These are phyloP conservation scores for Stercorarius parasiticus DNA, from an alignment of 2,113 vertebrate species.

Conservation along the genomic window DNA sequence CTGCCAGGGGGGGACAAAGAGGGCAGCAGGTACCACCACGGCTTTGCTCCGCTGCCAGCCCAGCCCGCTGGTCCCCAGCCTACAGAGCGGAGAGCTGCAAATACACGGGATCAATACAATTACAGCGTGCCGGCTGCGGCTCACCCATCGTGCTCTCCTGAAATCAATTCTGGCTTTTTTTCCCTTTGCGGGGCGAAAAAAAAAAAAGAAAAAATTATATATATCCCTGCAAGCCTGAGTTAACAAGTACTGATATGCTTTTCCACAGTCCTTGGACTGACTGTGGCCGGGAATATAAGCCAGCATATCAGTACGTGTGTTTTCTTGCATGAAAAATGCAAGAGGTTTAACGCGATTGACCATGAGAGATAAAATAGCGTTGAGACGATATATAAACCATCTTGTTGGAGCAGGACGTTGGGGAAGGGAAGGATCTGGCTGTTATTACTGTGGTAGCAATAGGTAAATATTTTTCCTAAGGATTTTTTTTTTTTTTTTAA, in stretches of 20 bases:
- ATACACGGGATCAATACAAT: fast-evolving
- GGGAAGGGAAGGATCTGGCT: background rate
- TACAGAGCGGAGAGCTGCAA: background rate
- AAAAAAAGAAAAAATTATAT: too few species aligned
- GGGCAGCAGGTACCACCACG: background rate
- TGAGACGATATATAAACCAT: background rate
- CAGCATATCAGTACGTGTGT: background rate
- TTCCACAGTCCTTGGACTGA: background rate
- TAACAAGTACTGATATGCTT: background rate
- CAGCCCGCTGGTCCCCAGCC: background rate
- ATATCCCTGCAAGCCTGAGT: background rate
- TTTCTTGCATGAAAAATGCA: background rate
- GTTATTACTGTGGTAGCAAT: background rate
- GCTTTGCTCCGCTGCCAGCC: background rate
- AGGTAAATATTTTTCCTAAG: background rate
- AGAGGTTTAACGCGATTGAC: background rate
- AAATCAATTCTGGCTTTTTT: background rate
- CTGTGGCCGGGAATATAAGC: background rate
- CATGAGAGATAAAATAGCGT: background rate
- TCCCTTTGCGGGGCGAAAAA: too few species aligned
- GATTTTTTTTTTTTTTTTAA: background rate
- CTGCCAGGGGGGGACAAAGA: background rate
- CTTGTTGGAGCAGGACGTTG: background rate
- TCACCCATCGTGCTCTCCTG: background rate
- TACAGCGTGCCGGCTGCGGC: fast-evolving